Evolutionary conservation across 2,888 invertebrate species (phyloP).

Genomic region (Habrosyne pyritoides): DNA sequence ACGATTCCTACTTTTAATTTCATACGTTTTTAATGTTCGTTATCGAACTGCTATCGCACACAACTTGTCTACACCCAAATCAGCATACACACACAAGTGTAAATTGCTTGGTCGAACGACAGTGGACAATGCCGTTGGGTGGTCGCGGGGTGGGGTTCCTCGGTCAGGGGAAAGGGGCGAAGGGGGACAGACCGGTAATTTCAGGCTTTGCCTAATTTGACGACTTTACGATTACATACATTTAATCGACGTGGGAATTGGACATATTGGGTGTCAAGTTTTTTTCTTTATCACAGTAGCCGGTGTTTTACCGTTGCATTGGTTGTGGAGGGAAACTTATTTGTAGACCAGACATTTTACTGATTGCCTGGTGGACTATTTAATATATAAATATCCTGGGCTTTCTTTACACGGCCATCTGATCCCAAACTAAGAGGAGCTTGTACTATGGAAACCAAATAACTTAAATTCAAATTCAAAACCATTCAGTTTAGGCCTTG

Average conservation of each 20-base stretch:
- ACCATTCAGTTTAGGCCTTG: too few species aligned
- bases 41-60: conserved; percentile 21
- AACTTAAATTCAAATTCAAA: too few species aligned
- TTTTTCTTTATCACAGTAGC: not conserved
- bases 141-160: conserved; percentile 43
- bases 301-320: conserved; percentile 2
- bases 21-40: too few species aligned
- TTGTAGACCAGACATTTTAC: too few species aligned
- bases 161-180: conserved; percentile 6
- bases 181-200: conserved; percentile 30
- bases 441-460: too few species aligned
- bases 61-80: conserved; percentile 25
- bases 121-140: conserved; percentile 62
- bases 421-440: too few species aligned
- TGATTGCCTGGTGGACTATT: too few species aligned
- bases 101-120: conserved; percentile 55
- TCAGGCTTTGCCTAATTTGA: conserved; percentile 60
- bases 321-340: not conserved
- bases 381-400: too few species aligned
- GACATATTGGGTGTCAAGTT: conserved; percentile 5
- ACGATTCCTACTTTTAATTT: not conserved
- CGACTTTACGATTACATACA: conserved; percentile 48
- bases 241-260: conserved; percentile 26
- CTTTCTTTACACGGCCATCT: too few species aligned
- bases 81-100: conserved; percentile 38